Base-by-base conservation (phyloP, 2,888 invertebrate genomes). In the Tetropium fuscum region DNA sequence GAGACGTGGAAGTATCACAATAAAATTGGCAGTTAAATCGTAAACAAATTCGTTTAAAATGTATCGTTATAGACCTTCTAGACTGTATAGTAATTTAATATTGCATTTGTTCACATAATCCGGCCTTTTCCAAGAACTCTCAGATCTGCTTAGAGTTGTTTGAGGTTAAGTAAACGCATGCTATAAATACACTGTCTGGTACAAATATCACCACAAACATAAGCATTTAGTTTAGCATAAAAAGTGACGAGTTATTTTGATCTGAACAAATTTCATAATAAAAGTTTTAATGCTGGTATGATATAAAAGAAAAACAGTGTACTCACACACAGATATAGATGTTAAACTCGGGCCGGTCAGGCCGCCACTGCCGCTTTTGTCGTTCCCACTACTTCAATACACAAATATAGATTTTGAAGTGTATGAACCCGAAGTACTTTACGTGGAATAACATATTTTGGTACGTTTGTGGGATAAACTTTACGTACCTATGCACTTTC, bases 331-430 rank as follows among this genome's bases (percentile, higher is more conserved):
- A 54, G 63, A 53, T 59, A 63, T 56, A 70, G 77, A 74, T 78
- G 79, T 76, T 78, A 69, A 74, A 74, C 75, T 72, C 68, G 70
- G 68, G 76, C 79, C 77, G 76, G 79, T 77, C 74, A 63, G 74
- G 74, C 71, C 75, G 75, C 75, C 78, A 81, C 81, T 80, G 76
- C 67, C 65, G 68, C 64, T 58, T 65, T 66, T 59, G 58, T 61
- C 72, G 63, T 70, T 78, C 79, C 79, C 78, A 69, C 78, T 65
- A 72, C 69, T 73, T 72, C 63, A 66, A 70, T 65, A 58, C 71
- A 72, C 74, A 74, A 74, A 74, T 63, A 71, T 76, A 76, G 75
- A 75, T 64, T 66, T 63, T 54, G 65, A 69, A 69, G 65, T 70
- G 55, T 60, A 68, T 70, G 72, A 71, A 71, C 71, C 68, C 67